These are phyloP conservation scores for Pteropus alecto DNA, from an alignment of 2,113 vertebrate species.

Conservation along the genomic window DNA sequence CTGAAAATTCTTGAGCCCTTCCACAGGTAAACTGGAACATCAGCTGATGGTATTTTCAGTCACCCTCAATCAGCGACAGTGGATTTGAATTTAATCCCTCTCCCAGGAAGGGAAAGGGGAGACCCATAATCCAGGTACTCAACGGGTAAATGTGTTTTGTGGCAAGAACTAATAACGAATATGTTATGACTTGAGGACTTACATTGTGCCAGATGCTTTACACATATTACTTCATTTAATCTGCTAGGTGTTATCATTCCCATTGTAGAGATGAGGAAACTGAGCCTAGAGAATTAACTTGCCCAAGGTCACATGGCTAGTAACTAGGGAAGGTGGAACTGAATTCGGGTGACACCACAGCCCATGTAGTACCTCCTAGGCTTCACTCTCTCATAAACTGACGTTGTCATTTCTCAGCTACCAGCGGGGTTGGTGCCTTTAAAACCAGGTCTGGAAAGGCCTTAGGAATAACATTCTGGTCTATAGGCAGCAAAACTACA, in stretches of 20 bases:
- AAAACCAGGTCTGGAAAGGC: not conserved
- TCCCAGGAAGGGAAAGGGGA: not conserved
- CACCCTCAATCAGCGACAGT: not conserved
- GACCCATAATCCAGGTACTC: not conserved
- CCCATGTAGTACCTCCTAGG: no score
- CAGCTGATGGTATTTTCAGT: no score
- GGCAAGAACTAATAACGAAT: not conserved
- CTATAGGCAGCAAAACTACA: not conserved
- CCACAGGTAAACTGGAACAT: not conserved
- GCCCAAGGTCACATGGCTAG: not conserved
- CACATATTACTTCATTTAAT: not conserved
- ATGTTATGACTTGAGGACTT: not conserved
- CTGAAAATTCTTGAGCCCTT: not conserved
- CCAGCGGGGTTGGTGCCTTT: not conserved
- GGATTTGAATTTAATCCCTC: not conserved
- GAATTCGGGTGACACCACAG: not conserved
- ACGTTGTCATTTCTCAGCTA: not conserved
- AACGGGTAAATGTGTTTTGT: not conserved
- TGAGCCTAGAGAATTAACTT: not conserved
- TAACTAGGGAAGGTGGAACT: not conserved
- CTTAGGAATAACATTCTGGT: not conserved
- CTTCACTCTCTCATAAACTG: not conserved
- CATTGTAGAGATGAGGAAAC: not conserved
- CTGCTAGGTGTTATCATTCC: not conserved
- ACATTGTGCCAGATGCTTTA: not conserved